Base-by-base conservation (phyloP, 1,140 invertebrate species). In the Stegodyphus dumicola region DNA sequence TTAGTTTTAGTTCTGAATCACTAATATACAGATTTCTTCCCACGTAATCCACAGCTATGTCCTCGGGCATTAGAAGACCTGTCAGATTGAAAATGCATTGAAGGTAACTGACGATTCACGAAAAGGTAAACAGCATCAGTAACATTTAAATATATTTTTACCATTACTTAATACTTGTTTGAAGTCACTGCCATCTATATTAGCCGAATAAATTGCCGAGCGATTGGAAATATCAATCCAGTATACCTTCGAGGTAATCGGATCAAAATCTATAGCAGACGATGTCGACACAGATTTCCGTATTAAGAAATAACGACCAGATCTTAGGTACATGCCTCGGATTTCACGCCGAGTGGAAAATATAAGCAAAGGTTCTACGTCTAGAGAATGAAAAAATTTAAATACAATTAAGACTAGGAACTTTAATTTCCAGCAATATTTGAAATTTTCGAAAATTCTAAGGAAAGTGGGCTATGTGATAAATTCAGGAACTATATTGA, bases 21-120 rank as follows among this genome's bases (percentile, higher is more conserved):
- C 91, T 91, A 81, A 93, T 92, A 86, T 93, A 93, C 9, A 93
- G 77, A 87, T 93, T 92, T 89, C 91, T 90, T 87, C 91, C 91
- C 48, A 93, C 87, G 92, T 92, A 93, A 88, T 93, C 92, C 9
- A 93, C 87, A 9, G 92, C 90, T 2, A 93, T 64, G 48, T 90
- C 91, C 78, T 89, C 87, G 15, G 88, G 87, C 11, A 71, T 70
- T 52, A 76, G 56, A 11, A 88, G 65, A 64, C 86, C 86, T 70
- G 49, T 13, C 18, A 9, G 5, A 67, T 18, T 9, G 33, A 33
- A 33, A 33, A 33, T 33, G 33, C 33, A 33, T 33, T 33, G 33
- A 33, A 33, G 33, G 33, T 33, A 33, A 33, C 33, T 33, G 33
- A 33, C 3, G 3, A 33, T 33, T 33, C 3, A 3, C 33, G 33